Evolutionary conservation across 1,140 invertebrate species (phyloP), one percentile per base, ranked within the genome.

Genomic region (Capitella teleta): DNA sequence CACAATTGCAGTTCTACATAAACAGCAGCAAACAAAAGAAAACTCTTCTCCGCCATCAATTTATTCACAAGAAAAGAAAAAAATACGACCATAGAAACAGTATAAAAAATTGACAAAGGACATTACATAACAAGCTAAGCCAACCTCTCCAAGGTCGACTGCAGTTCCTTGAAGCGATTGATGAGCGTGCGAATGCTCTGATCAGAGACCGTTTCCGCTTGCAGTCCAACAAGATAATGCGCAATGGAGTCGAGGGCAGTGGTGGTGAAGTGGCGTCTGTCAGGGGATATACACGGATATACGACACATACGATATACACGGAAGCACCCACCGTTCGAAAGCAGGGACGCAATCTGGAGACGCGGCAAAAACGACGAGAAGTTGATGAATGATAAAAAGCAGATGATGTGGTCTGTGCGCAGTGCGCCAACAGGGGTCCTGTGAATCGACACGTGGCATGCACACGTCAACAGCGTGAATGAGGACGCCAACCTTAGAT

Each of bases 161-260:
- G 66, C 5, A 72, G 40, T 23, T 46, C 44, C 53, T 59, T 64
- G 51, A 69, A 71, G 21, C 61, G 48, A 8, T 26, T 36, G 0
- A 62, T 57, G 0, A 73, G 55, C 21, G 46, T 43, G 1, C 49
- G 41, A 10, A 67, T 59, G 25, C 49, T 52, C 21, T 45, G 49
- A 37, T 68, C 64, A 5, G 60, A 51, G 32, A 47, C 55, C 25
- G 59, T 62, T 54, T 65, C 68, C 4, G 71, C 57, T 52, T 72
- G 64, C 19, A 73, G 57, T 45, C 73, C 72, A n/a, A 73, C 61
- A 25, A 73, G 47, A 49, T 74, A 74, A 36, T 57, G 58, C 10
- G 70, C 61, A 14, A 74, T 55, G 5, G 60, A 57, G 58, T 74
- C 70, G 21, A 70, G 52, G 51, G 64, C 66, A 21, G 60, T 54